These are phyloP conservation scores for Anoura caudifer DNA, from an alignment of 2,113 vertebrate genomes.

Conservation along the genomic window DNA sequence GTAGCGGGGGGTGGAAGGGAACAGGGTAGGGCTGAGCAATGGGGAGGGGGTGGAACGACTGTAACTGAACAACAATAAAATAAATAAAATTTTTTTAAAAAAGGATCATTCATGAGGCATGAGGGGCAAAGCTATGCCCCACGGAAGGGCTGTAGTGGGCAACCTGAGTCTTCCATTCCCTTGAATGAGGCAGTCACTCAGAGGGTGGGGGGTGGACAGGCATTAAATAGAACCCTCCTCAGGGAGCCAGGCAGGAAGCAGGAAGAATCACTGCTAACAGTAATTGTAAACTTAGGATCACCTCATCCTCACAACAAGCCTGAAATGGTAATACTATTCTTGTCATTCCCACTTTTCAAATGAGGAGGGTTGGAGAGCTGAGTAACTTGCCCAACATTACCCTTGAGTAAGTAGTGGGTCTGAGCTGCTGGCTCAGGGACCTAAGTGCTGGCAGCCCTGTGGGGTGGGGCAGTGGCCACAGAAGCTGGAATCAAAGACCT, in stretches of 20 bases:
- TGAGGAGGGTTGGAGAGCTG: neutral
- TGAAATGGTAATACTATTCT: neutral
- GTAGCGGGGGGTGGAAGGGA: no score
- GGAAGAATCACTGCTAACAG: neutral
- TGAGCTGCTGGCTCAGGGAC: neutral
- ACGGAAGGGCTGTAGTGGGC: neutral
- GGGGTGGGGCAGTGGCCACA: neutral
- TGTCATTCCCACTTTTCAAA: neutral
- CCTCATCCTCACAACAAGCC: neutral
- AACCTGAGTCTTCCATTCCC: neutral
- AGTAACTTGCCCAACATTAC: accelerated
- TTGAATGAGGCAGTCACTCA: neutral
- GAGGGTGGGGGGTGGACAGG: accelerated
- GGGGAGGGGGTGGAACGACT: no score
- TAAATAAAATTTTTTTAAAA: no score
- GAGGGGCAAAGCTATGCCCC: neutral
- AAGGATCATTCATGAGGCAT: neutral
- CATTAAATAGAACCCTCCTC: neutral
- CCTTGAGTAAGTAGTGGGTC: neutral
- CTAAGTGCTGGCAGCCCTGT: neutral
- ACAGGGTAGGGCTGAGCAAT: no score
- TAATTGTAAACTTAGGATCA: neutral
- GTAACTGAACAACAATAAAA: no score
- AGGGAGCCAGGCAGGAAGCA: neutral
- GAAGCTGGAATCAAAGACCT: neutral